Evolutionary conservation across 1,140 invertebrate species (phyloP), one percentile per base, ranked within the genome.

Genomic region (Physella acuta): DNA sequence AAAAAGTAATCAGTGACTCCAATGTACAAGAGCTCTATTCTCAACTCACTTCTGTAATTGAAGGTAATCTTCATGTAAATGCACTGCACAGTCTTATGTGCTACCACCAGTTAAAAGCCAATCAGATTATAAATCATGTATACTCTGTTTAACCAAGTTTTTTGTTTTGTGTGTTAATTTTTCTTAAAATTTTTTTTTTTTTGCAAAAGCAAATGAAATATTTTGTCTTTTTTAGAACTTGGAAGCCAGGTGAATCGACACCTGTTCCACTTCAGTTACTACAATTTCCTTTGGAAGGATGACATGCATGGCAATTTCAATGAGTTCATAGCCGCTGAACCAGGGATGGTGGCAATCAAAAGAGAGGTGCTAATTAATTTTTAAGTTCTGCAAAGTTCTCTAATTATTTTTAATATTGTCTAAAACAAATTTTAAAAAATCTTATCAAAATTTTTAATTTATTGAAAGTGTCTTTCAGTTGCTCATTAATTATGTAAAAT

Each of bases 281-380:
- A 84, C 71, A 81, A 85, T 70, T 85, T 85, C 77, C 76, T 85
- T 28, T 85, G 84, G 84, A 84, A 83, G 67, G 82, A 85, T 55
- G 82, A 85, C 61, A 75, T 85, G 70, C 78, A 84, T 76, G 80
- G 80, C 14, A 82, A 82, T 72, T 84, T 83, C 68, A 74, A 79
- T 37, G 83, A 85, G 67, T 85, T 85, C 70, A 82, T 85, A 31
- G 64, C 71, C 8, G 70, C 71, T 55, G 79, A 84, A 60, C 84
- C 83, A 31, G 81, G 79, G 14, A 80, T 76, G 31, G 68, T 75
- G 63, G 78, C 77, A 24, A 82, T 85, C 34, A 79, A 84, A 56
- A 53, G 76, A 36, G 82, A 85, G 63, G 81, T 84, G 11, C 77
- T 81, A 56, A 16, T 31, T n/a, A n/a, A n/a, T n/a, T n/a, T n/a